A percentile compares a stretch with the other conserved stretches of the same genome.
phyloP scores from a whole-genome alignment of 2,113 vertebrate species.

The Tonatia bakeri region DNA sequence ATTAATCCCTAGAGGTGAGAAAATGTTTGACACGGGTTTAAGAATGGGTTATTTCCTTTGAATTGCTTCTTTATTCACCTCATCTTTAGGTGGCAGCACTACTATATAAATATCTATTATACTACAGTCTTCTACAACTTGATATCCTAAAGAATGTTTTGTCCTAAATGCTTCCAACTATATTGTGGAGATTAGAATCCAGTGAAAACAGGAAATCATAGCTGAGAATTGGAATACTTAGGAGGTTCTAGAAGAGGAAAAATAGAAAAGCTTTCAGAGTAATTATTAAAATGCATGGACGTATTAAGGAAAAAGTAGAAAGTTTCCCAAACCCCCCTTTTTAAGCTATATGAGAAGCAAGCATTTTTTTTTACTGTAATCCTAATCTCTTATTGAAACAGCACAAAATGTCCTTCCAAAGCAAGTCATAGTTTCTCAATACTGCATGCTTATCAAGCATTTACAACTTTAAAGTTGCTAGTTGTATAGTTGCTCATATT shows the following conservation, averaged over 20 bases:
- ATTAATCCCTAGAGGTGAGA: slow-evolving; percentile 17
- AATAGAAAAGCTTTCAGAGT: slow-evolving; percentile 16
- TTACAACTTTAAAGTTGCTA: slow-evolving; percentile 35
- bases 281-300: slow-evolving; percentile 35
- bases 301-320: slow-evolving; percentile 23
- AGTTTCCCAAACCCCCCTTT: neutral
- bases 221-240: slow-evolving; percentile 46
- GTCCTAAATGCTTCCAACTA: slow-evolving; percentile 33
- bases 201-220: slow-evolving; percentile 39
- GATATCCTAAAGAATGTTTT: slow-evolving; percentile 43
- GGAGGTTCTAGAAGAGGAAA: neutral
- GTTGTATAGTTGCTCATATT: neutral
- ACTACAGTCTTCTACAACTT: slow-evolving; percentile 52
- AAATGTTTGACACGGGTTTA: slow-evolving; percentile 11
- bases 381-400: slow-evolving; percentile 1
- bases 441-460: slow-evolving; percentile 5
- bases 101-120: slow-evolving; percentile 57
- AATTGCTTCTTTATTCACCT: slow-evolving; percentile 61
- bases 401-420: slow-evolving; percentile 22
- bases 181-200: slow-evolving; percentile 35
- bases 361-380: slow-evolving; percentile 6
- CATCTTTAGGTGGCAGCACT: slow-evolving; percentile 74
- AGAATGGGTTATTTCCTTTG: slow-evolving; percentile 46
- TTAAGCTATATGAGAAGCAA: neutral
- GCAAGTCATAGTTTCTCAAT: slow-evolving; percentile 19